A percentile compares a stretch with the other conserved stretches of the same genome.
Conservation (phyloP, 2,888 invertebrate genomes). For the Rhagonycha fulva region DNA sequence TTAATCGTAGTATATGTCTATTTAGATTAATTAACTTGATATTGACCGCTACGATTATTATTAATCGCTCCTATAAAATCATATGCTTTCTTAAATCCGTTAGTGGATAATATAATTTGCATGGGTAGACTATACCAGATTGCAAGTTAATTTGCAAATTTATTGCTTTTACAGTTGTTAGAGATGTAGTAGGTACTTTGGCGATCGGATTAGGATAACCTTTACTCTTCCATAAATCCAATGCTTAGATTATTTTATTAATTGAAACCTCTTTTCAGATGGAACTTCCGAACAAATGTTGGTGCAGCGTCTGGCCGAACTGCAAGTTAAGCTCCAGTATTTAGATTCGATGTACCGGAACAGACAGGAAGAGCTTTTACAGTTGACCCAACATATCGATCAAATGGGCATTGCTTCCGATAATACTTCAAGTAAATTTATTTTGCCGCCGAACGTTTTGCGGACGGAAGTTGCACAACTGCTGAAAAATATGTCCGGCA, state of each 20-base stretch:
- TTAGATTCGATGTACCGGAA: slow-evolving; percentile 78
- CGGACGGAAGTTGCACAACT: slow-evolving; percentile 48
- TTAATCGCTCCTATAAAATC: background rate
- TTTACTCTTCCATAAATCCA: background rate
- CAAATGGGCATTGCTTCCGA: slow-evolving; percentile 49
- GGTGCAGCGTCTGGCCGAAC: slow-evolving; percentile 72
- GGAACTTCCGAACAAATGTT: slow-evolving; percentile 67
- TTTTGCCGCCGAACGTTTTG: slow-evolving; percentile 46
- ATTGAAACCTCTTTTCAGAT: slow-evolving; percentile 55
- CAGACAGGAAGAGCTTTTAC: slow-evolving; percentile 75
- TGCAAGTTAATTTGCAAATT: background rate
- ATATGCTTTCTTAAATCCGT: background rate
- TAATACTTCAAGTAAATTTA: slow-evolving; percentile 40
- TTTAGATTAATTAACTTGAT: background rate
- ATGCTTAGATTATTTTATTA: background rate
- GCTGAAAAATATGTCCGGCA: slow-evolving; percentile 57
- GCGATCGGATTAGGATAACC: background rate
- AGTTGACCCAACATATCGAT: slow-evolving; percentile 68
- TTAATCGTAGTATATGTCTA: background rate
- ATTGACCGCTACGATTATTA: background rate
- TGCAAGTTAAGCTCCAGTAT: slow-evolving; percentile 78
- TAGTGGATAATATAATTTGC: background rate
- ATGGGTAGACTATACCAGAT: background rate
- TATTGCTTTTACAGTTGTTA: background rate
- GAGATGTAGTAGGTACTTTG: background rate